Evolutionary conservation across 2,113 vertebrate genomes (phyloP).

Genomic region (Camelus bactrianus): DNA sequence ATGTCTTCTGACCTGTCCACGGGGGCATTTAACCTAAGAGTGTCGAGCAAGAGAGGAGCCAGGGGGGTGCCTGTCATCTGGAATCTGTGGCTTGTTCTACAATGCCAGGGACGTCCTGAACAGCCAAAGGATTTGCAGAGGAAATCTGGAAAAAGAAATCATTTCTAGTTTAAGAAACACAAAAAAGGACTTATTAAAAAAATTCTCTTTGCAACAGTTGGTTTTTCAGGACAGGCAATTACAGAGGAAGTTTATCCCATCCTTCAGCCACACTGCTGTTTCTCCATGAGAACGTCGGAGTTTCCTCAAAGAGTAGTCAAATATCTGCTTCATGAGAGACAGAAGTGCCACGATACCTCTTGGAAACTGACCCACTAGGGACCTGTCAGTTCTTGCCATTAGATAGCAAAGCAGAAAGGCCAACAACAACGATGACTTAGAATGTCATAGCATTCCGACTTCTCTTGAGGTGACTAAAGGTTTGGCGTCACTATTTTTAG

Average conservation of each 20-base stretch:
- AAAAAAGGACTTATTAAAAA: not conserved
- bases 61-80: not conserved
- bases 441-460: not conserved
- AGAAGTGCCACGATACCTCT: not conserved
- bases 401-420: not conserved
- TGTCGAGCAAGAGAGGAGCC: not conserved
- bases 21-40: not conserved
- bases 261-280: not conserved
- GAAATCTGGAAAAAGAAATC: not conserved
- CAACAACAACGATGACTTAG: not conserved
- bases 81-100: not conserved
- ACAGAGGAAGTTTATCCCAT: not conserved
- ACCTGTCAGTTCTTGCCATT: not conserved
- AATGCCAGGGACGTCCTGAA: not conserved
- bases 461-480: not conserved
- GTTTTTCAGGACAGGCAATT: not conserved
- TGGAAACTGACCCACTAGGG: not conserved
- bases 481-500: not conserved
- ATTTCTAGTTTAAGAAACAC: not conserved
- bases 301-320: not conserved
- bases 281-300: not conserved
- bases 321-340: not conserved
- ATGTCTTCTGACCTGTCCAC: too few species aligned
- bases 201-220: not conserved
- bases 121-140: not conserved